Evolutionary conservation across 2,113 vertebrate genomes (phyloP), one percentile per base, ranked within the genome.

Genomic region (Muntiacus reevesi): DNA sequence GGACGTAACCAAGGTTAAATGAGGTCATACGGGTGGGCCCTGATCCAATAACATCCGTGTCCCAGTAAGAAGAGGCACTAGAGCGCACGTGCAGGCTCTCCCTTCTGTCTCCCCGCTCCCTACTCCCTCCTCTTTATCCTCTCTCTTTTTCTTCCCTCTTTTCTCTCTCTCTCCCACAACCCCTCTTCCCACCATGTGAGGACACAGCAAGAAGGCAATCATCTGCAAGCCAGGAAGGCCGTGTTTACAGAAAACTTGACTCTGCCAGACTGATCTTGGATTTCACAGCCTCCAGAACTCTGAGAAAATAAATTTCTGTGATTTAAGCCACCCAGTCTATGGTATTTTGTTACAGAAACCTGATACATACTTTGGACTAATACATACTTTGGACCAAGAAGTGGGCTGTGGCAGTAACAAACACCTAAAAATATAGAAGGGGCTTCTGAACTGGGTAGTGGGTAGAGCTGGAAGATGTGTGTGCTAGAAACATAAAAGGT

Each of bases 11-110:
- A 52, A 43, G 36, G 40, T 33, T 84, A 84, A 91, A 21, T 59
- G 76, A 67, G 16, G 64, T 59, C 43, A 45, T 45, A 79, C 47
- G 33, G 14, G 45, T n/a, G 25, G 21, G 27, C 40, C 43, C 27
- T 81, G 57, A 64, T 64, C 30, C 13, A 45, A 0, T 40, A 89
- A 17, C n/a, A 54, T 40, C 17, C 1, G 55, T 79, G 60, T 36
- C 59, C 45, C 85, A 57, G 30, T 71, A 85, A 50, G 55, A 36
- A 54, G 36, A 62, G 21, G 84, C 0, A 6, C 28, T 3, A 82
- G 54, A 33, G 25, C 43, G 74, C 40, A 7, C 0, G 1, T 6
- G 1, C 17, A 1, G 30, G 54, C 10, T 2, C 28, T 62, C 50
- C 9, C 30, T n/a, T 54, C 21, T 45, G 19, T 86, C 5, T 60